Base-by-base conservation (phyloP, 2,797 vertebrate genomes). In the Tapirus indicus region DNA sequence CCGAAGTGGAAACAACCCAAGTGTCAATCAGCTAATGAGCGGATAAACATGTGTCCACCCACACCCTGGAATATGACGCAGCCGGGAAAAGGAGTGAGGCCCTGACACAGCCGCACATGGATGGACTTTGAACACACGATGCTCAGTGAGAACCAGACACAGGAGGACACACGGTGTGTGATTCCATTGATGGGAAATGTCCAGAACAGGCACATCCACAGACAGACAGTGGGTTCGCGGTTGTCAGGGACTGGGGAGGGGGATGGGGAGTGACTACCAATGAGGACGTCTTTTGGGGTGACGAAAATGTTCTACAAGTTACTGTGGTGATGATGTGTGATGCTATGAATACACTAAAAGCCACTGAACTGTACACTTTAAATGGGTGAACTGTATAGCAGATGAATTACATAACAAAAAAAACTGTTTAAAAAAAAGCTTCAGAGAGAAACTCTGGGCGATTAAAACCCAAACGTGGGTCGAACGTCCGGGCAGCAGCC, bases 281-380 rank as follows among this genome's bases (percentile, higher is more conserved):
- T 1, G 17, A 68, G 16, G 20, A 38, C 3, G 49, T 85, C 56
- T 56, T 58, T 8, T 0, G 4, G 38, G 38, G 21, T 52, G 66
- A 38, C 18, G 14, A 23, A 68, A 52, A 94, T 25, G 5, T 41
- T 54, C 60, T 44, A n/a, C 27, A 74, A 41, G 7, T 16, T 47
- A 27, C 21, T 0, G 0, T 1, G 11, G 49, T 13, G 75, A 44
- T 6, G 29, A 3, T 2, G 18, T 2, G 69, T 5, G 17, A n/a
- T 23, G 49, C 44, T 8, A 41, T 8, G 68, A 47, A 41, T 18
- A 72, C 6, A n/a, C 16, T 52, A 60, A 54, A 49, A 66, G 38
- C 25, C 56, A 10, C 3, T 9, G 1, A 58, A 27, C 0, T 17
- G 44, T 27, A n/a, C 1, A 29, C 62, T 71, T 27, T 11, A 35